Conservation (phyloP, 2,888 invertebrate species). For the Pammene aurita region DNA sequence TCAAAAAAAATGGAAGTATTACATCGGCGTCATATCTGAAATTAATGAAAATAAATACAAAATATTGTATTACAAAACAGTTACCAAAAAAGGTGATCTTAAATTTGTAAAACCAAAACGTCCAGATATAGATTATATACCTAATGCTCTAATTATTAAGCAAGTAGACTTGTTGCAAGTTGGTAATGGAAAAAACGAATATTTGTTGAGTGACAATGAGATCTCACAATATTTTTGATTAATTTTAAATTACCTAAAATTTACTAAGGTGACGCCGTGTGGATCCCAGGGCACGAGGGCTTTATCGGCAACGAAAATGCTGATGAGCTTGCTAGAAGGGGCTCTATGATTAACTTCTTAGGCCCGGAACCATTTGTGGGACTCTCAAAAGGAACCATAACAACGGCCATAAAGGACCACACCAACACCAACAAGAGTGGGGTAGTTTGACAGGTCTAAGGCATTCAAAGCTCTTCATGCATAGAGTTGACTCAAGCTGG, state of each 20-base stretch:
- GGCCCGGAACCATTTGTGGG: too few relatives aligned
- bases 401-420: too few relatives aligned
- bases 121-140: not conserved
- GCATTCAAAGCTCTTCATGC: too few relatives aligned
- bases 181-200: not conserved
- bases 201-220: not conserved
- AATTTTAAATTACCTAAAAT: constrained; percentile 4
- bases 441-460: too few relatives aligned
- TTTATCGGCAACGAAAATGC: too few relatives aligned
- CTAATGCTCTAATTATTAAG: not conserved
- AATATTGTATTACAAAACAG: constrained; percentile 1
- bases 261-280: not conserved
- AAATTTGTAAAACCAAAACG: constrained; percentile 2
- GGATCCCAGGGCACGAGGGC: too few relatives aligned
- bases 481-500: too few relatives aligned
- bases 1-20: not conserved
- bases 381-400: too few relatives aligned
- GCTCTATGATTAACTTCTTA: too few relatives aligned
- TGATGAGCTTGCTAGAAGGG: too few relatives aligned
- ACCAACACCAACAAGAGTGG: too few relatives aligned
- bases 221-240: constrained; percentile 1
- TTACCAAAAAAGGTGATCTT: constrained; percentile 1
- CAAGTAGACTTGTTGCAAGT: constrained; percentile 2
- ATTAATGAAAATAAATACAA: not conserved
- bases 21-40: not conserved